phyloP scores from a whole-genome alignment of 2,888 invertebrate species.

The Cistogaster globosa region DNA sequence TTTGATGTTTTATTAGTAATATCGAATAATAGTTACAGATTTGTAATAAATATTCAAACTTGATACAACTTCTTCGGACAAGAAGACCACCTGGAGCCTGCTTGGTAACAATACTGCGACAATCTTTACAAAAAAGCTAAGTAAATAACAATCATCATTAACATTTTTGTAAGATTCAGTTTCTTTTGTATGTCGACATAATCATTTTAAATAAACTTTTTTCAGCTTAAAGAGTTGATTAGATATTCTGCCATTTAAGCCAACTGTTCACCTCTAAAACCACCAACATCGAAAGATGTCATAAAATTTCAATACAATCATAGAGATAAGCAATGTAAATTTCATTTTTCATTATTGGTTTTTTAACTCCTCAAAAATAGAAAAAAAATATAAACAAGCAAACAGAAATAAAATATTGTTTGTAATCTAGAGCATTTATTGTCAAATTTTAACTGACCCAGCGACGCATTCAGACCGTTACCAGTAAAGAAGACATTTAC shows the following conservation, averaged over 20 bases:
- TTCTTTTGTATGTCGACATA: not conserved
- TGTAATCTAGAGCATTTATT: constrained; percentile 58
- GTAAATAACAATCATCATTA: constrained; percentile 42
- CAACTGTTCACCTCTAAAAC: not conserved
- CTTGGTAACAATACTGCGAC: not conserved
- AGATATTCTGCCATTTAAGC: constrained; percentile 31
- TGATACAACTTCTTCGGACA: not conserved
- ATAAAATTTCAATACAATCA: constrained; percentile 50
- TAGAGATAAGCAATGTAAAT: constrained; percentile 52
- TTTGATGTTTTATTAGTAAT: no score
- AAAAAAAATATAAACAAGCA: not conserved
- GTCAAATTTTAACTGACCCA: constrained; percentile 50
- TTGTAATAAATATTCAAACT: not conserved
- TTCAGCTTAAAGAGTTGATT: constrained; percentile 34
- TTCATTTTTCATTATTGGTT: constrained; percentile 51
- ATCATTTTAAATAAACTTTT: constrained; percentile 1
- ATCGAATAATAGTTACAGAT: not conserved
- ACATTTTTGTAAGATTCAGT: constrained; percentile 24
- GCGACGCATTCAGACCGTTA: constrained; percentile 26
- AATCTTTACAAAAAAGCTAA: not conserved
- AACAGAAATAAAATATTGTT: not conserved
- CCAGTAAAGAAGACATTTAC: no score
- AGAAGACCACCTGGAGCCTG: constrained; percentile 17
- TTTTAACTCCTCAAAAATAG: constrained; percentile 30
- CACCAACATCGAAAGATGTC: constrained; percentile 58